phyloP scores from a whole-genome alignment of 2,888 invertebrate species.

The Dysmachus trigonus region DNA sequence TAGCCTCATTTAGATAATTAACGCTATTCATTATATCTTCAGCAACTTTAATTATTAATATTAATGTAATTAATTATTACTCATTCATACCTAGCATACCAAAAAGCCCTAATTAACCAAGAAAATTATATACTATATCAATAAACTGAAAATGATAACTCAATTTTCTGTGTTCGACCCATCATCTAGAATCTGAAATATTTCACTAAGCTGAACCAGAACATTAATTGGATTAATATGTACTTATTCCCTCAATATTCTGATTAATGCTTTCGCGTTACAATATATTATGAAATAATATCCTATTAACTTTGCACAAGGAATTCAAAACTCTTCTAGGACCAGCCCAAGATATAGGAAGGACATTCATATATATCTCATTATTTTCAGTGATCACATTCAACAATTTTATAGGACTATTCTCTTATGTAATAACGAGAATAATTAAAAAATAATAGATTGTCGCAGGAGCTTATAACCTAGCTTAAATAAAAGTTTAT shows the following conservation, averaged over 20 bases:
- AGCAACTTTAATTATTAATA: conserved; percentile 65
- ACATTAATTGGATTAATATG: conserved; percentile 66
- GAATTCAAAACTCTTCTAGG: conserved; percentile 71
- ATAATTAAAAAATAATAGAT: no score
- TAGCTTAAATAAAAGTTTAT: no score
- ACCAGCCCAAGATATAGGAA: conserved; percentile 64
- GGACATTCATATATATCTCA: conserved; percentile 68
- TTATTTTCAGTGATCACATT: conserved; percentile 71
- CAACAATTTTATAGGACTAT: conserved; percentile 76
- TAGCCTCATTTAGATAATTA: conserved; percentile 71
- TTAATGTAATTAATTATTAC: conserved; percentile 68
- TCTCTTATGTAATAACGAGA: conserved; percentile 76
- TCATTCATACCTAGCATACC: background rate
- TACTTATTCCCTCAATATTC: conserved; percentile 67
- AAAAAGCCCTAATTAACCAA: background rate
- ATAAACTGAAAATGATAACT: conserved; percentile 72
- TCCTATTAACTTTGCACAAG: conserved; percentile 65
- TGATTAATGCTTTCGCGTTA: conserved; percentile 69
- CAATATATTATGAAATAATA: conserved; percentile 66
- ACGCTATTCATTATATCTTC: conserved; percentile 62
- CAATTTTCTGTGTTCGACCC: conserved; percentile 77
- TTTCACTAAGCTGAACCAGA: conserved; percentile 71
- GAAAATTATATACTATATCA: background rate
- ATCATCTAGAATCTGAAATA: conserved; percentile 65
- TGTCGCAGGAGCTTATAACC: no score